Evolutionary conservation across 2,797 vertebrate species (phyloP), one percentile per base, ranked within the genome.

Genomic region (Neoniphon sammara): DNA sequence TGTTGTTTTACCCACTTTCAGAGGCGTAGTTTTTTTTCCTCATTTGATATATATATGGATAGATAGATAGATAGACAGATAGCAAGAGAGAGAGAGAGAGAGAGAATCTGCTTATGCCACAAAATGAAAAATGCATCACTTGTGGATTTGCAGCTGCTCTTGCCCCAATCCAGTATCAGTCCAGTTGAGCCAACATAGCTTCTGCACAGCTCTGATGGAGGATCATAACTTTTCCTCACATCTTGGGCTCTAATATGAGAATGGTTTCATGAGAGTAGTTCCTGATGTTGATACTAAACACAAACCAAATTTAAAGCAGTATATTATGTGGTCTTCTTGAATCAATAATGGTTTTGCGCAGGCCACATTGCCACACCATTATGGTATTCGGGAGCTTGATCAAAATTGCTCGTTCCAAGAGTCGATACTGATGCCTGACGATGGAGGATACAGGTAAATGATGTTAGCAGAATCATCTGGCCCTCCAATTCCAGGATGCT

Each of bases 271-370:
- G n/a, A 4, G 14, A 27, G 3, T 56, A 4, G 52, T 23, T 14
- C 2, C 39, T 46, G 5, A 47, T 34, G 15, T 20, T 30, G 23
- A 62, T 47, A 10, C 8, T 17, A 46, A 68, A 36, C 9, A 55
- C 30, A 46, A 30, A 47, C 5, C n/a, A 57, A 74, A 68, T 66
- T 44, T 70, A 42, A 52, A 10, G 49, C 39, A 46, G 44, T 46
- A 3, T 23, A 21, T 2, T 34, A 36, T n/a, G n/a, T 62, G 44
- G 18, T 15, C 8, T 67, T 59, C 39, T 8, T 7, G 58, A 77
- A 81, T 80, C 54, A 30, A 58, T 73, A 21, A 7, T 15, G 27
- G 15, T 52, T 57, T 59, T 78, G 44, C 15, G 17, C 1, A 1
- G 56, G 18, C 36, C 50, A 44, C 7, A 65, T 61, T 57, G 42